phyloP scores from a whole-genome alignment of 2,113 vertebrate species.

The Thermophis baileyi region DNA sequence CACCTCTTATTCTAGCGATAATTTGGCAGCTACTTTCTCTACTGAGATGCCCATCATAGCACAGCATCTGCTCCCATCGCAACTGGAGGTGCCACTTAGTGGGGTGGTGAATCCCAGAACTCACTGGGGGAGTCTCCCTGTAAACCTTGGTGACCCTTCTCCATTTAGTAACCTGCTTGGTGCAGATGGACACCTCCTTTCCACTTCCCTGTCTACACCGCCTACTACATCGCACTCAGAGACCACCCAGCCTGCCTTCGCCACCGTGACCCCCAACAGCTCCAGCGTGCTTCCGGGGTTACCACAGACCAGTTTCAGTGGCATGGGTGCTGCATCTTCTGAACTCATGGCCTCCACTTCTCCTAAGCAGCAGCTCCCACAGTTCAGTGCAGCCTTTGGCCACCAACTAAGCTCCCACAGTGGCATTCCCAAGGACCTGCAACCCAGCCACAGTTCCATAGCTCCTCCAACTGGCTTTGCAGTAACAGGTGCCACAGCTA shows the following conservation, averaged over 20 bases:
- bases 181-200: constrained; percentile 91
- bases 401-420: constrained; percentile 97
- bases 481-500: constrained; percentile 88
- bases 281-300: constrained; percentile 85
- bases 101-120: constrained; percentile 87
- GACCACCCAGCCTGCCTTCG: constrained; percentile 90
- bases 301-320: constrained; percentile 85
- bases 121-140: constrained; percentile 90
- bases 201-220: constrained; percentile 95
- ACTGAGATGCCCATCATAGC: constrained; percentile 88
- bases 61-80: constrained; percentile 78
- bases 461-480: constrained; percentile 94
- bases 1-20: constrained; percentile 76
- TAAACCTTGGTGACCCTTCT: constrained; percentile 85
- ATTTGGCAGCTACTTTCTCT: constrained; percentile 81
- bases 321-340: constrained; percentile 77
- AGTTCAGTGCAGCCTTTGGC: constrained; percentile 98
- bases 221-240: constrained; percentile 89
- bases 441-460: constrained; percentile 98
- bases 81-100: constrained; percentile 88
- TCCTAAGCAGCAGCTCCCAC: constrained; percentile 95
- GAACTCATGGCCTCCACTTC: constrained; percentile 87
- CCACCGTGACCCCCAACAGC: constrained; percentile 81
- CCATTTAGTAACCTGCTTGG: constrained; percentile 91
- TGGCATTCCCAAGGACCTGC: constrained; percentile 98